Evolutionary conservation across 2,888 invertebrate genomes (phyloP), one percentile per base, ranked within the genome.

Genomic region (Stictocephala bisonia): DNA sequence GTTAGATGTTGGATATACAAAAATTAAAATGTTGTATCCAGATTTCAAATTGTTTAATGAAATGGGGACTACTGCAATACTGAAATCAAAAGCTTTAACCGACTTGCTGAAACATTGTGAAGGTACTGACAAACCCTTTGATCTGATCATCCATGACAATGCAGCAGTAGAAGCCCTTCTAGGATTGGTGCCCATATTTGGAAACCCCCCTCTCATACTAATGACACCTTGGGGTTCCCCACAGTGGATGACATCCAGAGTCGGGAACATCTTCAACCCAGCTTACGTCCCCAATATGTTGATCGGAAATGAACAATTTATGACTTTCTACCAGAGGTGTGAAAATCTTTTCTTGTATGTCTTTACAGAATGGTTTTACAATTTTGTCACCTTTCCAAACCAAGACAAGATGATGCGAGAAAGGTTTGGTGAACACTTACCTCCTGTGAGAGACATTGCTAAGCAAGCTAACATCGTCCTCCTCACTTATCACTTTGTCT

Each of bases 211-310:
- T 13, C 15, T 64, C 4, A 22, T 64, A 15, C 27, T 64, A 2
- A 44, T 44, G 1, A 64, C 64, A n/a, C 40, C 64, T 3, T 64
- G 13, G 15, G 44, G 64, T n/a, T 40, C 27, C 2, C 64, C 64
- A 2, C 64, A 64, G 18, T 64, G 64, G 64, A 64, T 64, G 64
- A 64, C 64, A 6, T 64, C 27, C 9, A 4, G 64, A n/a, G 26
- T 26, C 6, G 64, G 64, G 11, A 64, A 64, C 15, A 9, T 35
- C 44, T 64, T 64, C 27, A 64, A 64, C 44, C 64, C 64, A 11
- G 41, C 64, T 26, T 64, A 64, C 18, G 44, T 64, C n/a, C 64
- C 64, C 27, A 64, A 27, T 13, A 64, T 64, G 64, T 44, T 64
- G 1, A 26, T 44, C 2, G 26, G 22, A 3, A 27, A 22, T 22